phyloP scores from a whole-genome alignment of 2,113 vertebrate genomes.

The Falcunculus frontatus region DNA sequence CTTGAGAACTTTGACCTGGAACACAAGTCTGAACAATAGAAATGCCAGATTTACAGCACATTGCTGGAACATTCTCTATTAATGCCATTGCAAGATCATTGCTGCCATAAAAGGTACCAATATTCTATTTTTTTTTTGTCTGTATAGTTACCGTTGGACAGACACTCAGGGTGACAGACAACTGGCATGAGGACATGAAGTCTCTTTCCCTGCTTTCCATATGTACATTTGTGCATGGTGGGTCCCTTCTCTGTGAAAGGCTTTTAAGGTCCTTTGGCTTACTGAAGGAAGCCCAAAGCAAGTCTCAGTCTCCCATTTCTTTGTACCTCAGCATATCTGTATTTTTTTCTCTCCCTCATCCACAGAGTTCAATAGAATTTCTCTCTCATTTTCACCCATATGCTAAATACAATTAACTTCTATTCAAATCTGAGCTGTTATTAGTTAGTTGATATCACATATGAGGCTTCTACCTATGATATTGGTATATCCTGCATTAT shows the following conservation, averaged over 20 bases:
- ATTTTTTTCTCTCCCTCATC: neutral
- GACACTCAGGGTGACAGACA: neutral
- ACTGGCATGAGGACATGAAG: neutral
- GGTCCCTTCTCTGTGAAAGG: neutral
- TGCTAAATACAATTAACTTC: neutral
- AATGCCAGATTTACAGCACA: fast-evolving
- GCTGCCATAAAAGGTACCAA: neutral
- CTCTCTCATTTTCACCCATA: neutral
- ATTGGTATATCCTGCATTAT: neutral
- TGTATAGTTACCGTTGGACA: neutral
- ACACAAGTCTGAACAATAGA: fast-evolving
- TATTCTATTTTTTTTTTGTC: neutral
- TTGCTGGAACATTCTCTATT: neutral
- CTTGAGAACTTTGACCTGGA: neutral
- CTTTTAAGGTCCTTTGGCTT: neutral
- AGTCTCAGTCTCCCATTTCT: neutral
- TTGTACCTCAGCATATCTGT: neutral
- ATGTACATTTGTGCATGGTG: neutral
- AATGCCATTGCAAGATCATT: neutral
- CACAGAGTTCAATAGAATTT: neutral
- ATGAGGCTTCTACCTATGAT: neutral
- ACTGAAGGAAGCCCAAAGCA: neutral
- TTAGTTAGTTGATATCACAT: neutral
- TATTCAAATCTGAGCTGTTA: neutral
- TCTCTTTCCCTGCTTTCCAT: neutral